Base-by-base conservation (phyloP, 2,113 vertebrate genomes). In the Leptobrachium ailaonicum region DNA sequence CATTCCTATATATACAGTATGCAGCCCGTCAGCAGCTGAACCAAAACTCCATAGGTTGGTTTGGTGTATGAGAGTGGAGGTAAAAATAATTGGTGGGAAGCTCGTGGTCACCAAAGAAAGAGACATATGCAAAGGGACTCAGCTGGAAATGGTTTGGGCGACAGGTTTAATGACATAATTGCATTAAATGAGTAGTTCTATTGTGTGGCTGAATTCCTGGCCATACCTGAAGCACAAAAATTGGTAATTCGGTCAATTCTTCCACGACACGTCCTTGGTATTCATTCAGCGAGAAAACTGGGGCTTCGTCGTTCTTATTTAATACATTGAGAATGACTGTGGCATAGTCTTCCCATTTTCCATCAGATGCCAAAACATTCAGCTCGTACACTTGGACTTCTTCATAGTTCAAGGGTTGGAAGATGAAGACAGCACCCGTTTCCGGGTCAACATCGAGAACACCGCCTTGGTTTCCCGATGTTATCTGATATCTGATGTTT, bases 251-350 rank as follows among this genome's bases (percentile, higher is more conserved):
- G 40, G 95, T 89, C 84, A 95, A 85, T 79, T 96, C 95, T 79
- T 97, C 96, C 0, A 92, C 95, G 0, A 95, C 91, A 14, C 93
- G 95, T 85, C 95, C 95, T 69, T 95, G 95, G 87, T 96, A 97
- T 83, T 97, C 95, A 1, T 85, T 94, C 69, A 93, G 89, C 1
- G 94, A 92, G 75, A 96, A 97, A 75, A 95, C 91, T 0, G 95
- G 95, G 6, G 93, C 92, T 85, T 96, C 95, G 11, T 97, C 95
- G 5, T 97, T 97, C 88, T 95, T 95, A 90, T 96, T 96, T 2
- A 95, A 82, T 32, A 96, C 85, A 44, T 84, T 94, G 45, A 96
- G 93, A 8, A 92, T 84, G 70, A 92, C 83, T n/a, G 92, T 86
- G 3, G 94, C 87, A 80, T 94, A 95, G 85, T 96, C 94, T 83